Evolutionary conservation across 1,140 invertebrate genomes (phyloP), one percentile per base, ranked within the genome.

Genomic region (Geopemphigus sp.): DNA sequence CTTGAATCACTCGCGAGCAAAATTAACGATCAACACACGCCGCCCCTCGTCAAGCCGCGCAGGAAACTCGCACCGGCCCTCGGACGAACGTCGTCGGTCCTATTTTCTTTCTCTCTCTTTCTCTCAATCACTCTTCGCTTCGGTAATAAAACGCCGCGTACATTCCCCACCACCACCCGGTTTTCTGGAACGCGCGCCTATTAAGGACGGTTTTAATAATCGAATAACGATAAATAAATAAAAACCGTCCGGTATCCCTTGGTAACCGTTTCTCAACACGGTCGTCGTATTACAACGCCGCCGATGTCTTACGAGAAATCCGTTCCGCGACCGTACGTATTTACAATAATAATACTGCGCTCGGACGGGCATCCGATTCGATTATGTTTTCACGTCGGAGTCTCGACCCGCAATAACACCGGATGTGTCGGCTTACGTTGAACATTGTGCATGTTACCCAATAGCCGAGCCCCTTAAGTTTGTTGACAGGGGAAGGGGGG

Each of bases 191-290:
- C 24, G 8, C 32, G 10, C n/a, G 11, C 19, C 32, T 39, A 45
- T 66, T 45, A 66, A 45, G 63, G n/a, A 45, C 32, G 63, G 63
- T 66, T 57, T 24, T 66, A 66, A 66, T 66, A 66, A 47, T 66
- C 45, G 39, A 66, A 66, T 66, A 66, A 66, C 39, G 8, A 39
- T 39, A 39, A 39, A 39, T 39, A 39, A 39, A 39, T 39, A 66
- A 66, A 64, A 66, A 22, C 32, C 11, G 63, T 66, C 63, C 22
- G 32, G 63, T 66, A 66, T 45, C 32, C 63, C n/a, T 39, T 66
- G 63, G 63, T 66, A 66, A 66, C 39, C 63, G 5, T 45, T 39
- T 39, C 32, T 8, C 32, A 8, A 39, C 10, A 19, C 19, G 32
- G 32, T 3, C 19, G n/a, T 66, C 63, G 63, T 45, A 66, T 66